These are phyloP conservation scores for Gallinago undulata DNA, from an alignment of 2,113 vertebrate genomes.

Conservation along the genomic window DNA sequence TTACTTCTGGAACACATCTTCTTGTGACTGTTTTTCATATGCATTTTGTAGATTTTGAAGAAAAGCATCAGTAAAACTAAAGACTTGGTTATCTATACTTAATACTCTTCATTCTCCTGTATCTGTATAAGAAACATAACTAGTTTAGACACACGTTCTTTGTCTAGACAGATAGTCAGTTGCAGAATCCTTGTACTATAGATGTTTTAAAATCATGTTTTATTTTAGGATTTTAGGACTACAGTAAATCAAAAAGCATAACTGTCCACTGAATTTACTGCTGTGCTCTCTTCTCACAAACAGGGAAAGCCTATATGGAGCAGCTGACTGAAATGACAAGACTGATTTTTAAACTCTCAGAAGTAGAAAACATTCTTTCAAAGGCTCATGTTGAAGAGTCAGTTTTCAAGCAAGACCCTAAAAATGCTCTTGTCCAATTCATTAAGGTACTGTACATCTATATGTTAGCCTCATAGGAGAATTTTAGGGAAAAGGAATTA, in stretches of 20 bases:
- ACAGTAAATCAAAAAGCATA: neutral
- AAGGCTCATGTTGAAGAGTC: constrained; percentile 74
- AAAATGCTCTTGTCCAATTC: constrained; percentile 81
- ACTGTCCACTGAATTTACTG: neutral
- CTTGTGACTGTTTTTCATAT: neutral
- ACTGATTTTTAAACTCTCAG: constrained; percentile 86
- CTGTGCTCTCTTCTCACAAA: constrained; percentile 28
- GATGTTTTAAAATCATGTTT: neutral
- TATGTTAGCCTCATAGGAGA: neutral
- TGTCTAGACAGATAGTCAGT: neutral
- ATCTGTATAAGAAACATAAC: neutral
- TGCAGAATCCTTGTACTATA: neutral
- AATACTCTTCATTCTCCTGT: neutral
- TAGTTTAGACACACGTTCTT: neutral
- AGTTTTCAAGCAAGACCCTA: constrained; percentile 77
- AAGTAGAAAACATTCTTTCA: constrained; percentile 85
- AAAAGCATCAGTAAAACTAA: neutral
- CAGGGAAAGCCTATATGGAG: constrained; percentile 81
- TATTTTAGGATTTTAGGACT: neutral
- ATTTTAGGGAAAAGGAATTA: neutral
- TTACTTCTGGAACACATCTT: neutral
- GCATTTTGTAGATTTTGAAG: neutral
- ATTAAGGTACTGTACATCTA: constrained; percentile 83
- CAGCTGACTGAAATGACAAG: constrained; percentile 91
- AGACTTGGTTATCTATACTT: neutral